Conservation (phyloP, 2,113 vertebrate species). For the Seriola quinqueradiata region DNA sequence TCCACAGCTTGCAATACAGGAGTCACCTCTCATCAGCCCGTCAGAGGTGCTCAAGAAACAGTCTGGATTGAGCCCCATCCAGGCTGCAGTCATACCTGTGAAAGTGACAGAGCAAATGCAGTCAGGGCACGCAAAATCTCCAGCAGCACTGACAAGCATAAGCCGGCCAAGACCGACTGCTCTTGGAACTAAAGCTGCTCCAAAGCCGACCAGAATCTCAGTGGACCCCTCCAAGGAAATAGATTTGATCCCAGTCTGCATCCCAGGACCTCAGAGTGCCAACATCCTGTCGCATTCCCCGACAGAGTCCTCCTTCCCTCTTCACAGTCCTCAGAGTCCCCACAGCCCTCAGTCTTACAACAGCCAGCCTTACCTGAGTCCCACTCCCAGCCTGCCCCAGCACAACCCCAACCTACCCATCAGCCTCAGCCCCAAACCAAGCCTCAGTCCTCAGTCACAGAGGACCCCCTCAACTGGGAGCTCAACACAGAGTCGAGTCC, state of each 20-base stretch:
- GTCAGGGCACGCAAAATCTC: slow-evolving; percentile 22
- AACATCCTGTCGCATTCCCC: slow-evolving; percentile 47
- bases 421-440: slow-evolving; percentile 49
- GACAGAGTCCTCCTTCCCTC: slow-evolving; percentile 60
- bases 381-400: slow-evolving; percentile 21
- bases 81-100: slow-evolving; percentile 3
- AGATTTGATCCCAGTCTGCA: slow-evolving; percentile 78
- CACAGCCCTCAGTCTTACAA: slow-evolving; percentile 56
- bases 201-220: slow-evolving; percentile 64
- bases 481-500: slow-evolving; percentile 50
- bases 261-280: slow-evolving; percentile 69
- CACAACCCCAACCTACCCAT: slow-evolving; percentile 23
- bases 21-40: slow-evolving; percentile 19
- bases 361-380: slow-evolving; percentile 61
- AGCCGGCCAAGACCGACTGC: slow-evolving; percentile 82
- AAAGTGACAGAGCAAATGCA: slow-evolving; percentile 38
- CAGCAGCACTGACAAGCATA: slow-evolving; percentile 65
- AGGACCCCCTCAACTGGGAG: slow-evolving; percentile 48
- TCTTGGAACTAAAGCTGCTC: slow-evolving; percentile 70
- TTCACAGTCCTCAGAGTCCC: slow-evolving; percentile 67
- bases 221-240: slow-evolving; percentile 78
- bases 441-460: slow-evolving; percentile 64
- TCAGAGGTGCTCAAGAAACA: slow-evolving; percentile 41
- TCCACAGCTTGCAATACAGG: slow-evolving; percentile 28
- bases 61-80: slow-evolving; percentile 27